phyloP scores from a whole-genome alignment of 64 coral and sea anemone species.

The Actinia equina region DNA sequence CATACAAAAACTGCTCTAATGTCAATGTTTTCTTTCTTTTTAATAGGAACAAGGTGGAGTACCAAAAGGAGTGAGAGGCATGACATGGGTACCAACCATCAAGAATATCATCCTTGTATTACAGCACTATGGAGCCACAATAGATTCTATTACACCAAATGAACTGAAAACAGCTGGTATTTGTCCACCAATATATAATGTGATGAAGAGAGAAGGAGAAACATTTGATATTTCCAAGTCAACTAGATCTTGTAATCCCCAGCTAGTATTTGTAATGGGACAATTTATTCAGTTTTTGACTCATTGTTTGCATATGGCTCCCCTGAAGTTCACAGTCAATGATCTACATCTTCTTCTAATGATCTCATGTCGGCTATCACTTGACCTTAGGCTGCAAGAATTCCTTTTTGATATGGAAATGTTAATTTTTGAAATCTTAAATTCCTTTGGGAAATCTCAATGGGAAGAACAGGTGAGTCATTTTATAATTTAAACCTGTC shows the following conservation, averaged over 20 bases:
- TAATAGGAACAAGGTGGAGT: constrained; percentile 38
- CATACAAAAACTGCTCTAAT: background rate
- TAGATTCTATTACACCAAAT: background rate
- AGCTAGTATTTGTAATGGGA: constrained; percentile 3
- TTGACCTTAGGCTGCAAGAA: constrained; percentile 70
- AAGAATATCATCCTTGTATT: constrained; percentile 38
- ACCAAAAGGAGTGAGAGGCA: constrained; percentile 19
- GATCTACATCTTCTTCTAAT: constrained; percentile 58
- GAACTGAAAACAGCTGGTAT: background rate
- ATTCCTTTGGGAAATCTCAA: constrained; percentile 63
- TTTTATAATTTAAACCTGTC: background rate
- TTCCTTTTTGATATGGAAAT: constrained; percentile 77
- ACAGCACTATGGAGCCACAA: constrained; percentile 31
- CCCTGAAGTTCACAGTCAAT: constrained; percentile 40
- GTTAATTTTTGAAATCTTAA: constrained; percentile 63
- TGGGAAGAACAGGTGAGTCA: constrained; percentile 75
- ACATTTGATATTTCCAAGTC: background rate
- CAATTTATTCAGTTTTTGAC: constrained; percentile 71
- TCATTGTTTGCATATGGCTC: constrained; percentile 60
- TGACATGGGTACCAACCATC: constrained; percentile 43
- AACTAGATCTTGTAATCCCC: background rate
- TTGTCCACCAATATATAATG: background rate
- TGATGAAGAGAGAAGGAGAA: background rate
- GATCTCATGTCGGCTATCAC: constrained; percentile 55
- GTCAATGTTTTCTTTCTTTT: background rate